These are phyloP conservation scores for Callospermophilus lateralis DNA, from an alignment of 2,113 vertebrate genomes.

Conservation along the genomic window DNA sequence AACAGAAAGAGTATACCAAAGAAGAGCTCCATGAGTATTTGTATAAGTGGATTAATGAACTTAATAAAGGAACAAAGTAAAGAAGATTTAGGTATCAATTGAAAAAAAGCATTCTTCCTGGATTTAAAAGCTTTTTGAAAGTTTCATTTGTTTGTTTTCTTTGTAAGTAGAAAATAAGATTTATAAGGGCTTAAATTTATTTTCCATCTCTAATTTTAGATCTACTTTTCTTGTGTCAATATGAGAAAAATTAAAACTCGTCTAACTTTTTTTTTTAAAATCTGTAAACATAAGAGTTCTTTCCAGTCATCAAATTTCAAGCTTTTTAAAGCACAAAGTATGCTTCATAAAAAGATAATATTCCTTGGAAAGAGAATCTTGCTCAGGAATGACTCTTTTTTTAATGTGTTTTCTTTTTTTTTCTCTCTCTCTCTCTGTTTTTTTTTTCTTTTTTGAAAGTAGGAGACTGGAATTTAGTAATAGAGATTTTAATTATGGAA, in stretches of 20 bases:
- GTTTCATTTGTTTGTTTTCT: conserved; percentile 37
- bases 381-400: conserved; percentile 3
- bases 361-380: conserved; percentile 40
- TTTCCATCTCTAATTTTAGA: neutral
- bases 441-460: neutral
- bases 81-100: neutral
- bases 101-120: neutral
- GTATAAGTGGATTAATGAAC: conserved; percentile 59
- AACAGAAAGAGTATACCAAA: conserved; percentile 46
- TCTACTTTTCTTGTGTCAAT: neutral
- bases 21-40: conserved; percentile 35
- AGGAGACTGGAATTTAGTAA: conserved; percentile 9
- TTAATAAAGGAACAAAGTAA: neutral
- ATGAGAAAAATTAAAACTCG: neutral
- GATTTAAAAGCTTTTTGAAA: conserved; percentile 13
- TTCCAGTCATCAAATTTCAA: conserved; percentile 33
- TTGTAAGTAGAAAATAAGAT: conserved; percentile 56
- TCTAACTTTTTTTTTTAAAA: neutral
- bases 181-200: neutral
- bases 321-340: conserved; percentile 22
- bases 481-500: conserved; percentile 39
- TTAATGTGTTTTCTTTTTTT: neutral
- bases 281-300: neutral
- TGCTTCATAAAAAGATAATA: conserved; percentile 43
- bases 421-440: neutral